Evolutionary conservation across 1,140 invertebrate species (phyloP).

Genomic region (Hylyphantes graminicola): DNA sequence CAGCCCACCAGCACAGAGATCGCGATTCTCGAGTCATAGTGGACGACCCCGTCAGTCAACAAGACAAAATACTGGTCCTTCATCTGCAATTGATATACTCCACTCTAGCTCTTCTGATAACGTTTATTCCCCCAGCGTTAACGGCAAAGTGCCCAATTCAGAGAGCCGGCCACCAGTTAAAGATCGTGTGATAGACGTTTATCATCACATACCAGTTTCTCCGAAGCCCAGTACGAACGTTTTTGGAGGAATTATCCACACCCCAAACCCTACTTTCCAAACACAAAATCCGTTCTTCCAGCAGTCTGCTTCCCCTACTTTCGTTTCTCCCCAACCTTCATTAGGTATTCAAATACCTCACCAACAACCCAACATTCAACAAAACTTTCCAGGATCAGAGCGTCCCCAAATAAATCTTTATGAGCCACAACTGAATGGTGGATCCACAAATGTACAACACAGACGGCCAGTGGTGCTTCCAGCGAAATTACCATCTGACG

Average conservation of each 20-base stretch:
- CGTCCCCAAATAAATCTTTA: not conserved
- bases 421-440: not conserved
- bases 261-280: not conserved
- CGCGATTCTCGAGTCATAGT: not conserved
- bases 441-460: not conserved
- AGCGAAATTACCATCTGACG: not conserved
- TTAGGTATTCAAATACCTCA: not conserved
- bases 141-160: not conserved
- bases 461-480: not conserved
- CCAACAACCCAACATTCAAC: not conserved
- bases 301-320: not conserved
- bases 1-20: slow-evolving; percentile 1
- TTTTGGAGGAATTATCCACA: not conserved
- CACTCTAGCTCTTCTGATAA: not conserved
- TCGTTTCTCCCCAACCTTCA: not conserved
- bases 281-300: not conserved
- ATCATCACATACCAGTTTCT: slow-evolving; percentile 44
- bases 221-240: not conserved
- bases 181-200: slow-evolving; percentile 33
- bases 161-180: not conserved
- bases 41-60: not conserved
- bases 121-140: not conserved
- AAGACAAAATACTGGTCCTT: not conserved
- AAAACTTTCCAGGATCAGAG: slow-evolving; percentile 9
- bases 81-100: not conserved